phyloP scores from a whole-genome alignment of 2,888 invertebrate genomes.

The Acleris cristana region DNA sequence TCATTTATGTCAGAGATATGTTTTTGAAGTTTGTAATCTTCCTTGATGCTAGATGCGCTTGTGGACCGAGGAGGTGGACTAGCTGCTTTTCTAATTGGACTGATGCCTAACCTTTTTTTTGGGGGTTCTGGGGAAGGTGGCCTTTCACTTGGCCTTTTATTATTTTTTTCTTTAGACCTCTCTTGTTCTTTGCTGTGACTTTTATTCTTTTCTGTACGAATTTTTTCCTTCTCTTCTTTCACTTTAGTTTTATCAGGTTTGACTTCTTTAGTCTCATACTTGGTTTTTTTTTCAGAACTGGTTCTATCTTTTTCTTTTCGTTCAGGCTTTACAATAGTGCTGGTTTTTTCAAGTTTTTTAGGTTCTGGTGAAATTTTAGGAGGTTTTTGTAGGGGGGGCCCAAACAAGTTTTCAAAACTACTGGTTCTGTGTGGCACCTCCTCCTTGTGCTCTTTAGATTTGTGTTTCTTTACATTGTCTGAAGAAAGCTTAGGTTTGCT shows the following conservation, averaged over 20 bases:
- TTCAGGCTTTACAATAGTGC: conserved; percentile 67
- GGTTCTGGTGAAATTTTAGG: conserved; percentile 87
- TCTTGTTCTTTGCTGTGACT: conserved; percentile 84
- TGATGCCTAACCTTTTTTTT: conserved; percentile 66
- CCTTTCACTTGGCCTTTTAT: conserved; percentile 75
- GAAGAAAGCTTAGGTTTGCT: conserved; percentile 89
- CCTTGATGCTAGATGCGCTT: conserved; percentile 74
- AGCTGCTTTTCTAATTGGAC: conserved; percentile 63
- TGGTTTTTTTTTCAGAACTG: conserved; percentile 75
- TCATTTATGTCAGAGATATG: conserved; percentile 62
- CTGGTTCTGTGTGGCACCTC: conserved; percentile 83
- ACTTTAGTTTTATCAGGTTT: conserved; percentile 76
- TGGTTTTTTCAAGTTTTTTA: conserved; percentile 78
- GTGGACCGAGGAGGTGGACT: conserved; percentile 70
- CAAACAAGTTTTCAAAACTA: conserved; percentile 92
- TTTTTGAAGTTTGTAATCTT: conserved; percentile 70
- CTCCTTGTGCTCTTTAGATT: conserved; percentile 81
- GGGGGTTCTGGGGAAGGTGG: conserved; percentile 68
- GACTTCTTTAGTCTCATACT: conserved; percentile 76
- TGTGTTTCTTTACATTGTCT: conserved; percentile 84
- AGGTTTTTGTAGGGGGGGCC: conserved; percentile 91
- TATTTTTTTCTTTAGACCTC: conserved; percentile 81
- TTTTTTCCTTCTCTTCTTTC: conserved; percentile 78
- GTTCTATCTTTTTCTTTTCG: conserved; percentile 84
- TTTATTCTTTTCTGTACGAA: conserved; percentile 75